phyloP scores from a whole-genome alignment of 2,888 invertebrate genomes.

The Tiliacea citrago region DNA sequence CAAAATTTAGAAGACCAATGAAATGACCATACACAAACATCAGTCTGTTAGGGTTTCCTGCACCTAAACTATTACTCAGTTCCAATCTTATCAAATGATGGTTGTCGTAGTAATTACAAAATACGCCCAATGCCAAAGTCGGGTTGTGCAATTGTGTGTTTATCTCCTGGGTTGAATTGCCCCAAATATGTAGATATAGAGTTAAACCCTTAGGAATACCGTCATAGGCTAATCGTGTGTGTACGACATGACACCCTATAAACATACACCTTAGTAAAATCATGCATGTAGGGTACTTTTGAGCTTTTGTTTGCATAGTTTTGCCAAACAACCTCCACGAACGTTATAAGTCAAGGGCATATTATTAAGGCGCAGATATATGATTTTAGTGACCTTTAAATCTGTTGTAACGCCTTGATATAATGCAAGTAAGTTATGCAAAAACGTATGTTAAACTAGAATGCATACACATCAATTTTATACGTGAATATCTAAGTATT shows the following conservation, averaged over 20 bases:
- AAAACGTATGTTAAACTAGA: too few relatives aligned
- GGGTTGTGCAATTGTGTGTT: slow-evolving; percentile 41
- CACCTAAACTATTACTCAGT: background rate
- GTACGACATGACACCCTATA: slow-evolving; percentile 9
- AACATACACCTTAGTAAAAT: slow-evolving; percentile 33
- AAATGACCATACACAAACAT: background rate
- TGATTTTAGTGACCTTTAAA: too few relatives aligned
- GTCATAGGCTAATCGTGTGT: slow-evolving; percentile 11
- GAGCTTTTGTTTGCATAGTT: background rate
- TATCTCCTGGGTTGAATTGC: slow-evolving; percentile 29
- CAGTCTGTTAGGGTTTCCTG: too few relatives aligned
- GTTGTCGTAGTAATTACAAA: background rate
- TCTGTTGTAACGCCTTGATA: too few relatives aligned
- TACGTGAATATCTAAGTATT: too few relatives aligned
- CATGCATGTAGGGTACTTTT: background rate
- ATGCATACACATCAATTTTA: too few relatives aligned
- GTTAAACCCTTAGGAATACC: slow-evolving; percentile 24
- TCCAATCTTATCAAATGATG: slow-evolving; percentile 2
- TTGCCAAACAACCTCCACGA: too few relatives aligned
- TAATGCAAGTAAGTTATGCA: too few relatives aligned
- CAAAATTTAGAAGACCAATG: background rate
- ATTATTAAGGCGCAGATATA: too few relatives aligned
- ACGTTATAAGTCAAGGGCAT: too few relatives aligned
- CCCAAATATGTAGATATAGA: slow-evolving; percentile 4
- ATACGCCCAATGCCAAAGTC: background rate